Evolutionary conservation across 2,888 invertebrate species (phyloP).

Genomic region (Tromatobia lineatoria): DNA sequence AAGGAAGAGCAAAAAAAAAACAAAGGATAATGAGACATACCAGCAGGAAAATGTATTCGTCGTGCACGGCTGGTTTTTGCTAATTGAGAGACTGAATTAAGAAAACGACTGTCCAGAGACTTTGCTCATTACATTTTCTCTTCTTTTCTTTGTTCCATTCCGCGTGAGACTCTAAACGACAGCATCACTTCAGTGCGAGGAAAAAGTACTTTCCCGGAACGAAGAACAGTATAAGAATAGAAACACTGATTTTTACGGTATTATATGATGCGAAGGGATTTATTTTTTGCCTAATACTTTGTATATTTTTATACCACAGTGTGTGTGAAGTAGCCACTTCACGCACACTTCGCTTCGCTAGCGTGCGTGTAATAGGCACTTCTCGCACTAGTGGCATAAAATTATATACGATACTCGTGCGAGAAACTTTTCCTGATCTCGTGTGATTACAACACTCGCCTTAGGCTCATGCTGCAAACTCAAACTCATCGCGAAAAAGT

Average conservation of each 20-base stretch:
- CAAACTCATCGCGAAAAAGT: too few species aligned
- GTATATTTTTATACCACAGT: too few species aligned
- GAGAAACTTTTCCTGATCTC: too few species aligned
- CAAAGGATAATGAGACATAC: slow-evolving; percentile 27
- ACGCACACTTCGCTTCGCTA: too few species aligned
- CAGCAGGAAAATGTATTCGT: neutral
- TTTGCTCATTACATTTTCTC: neutral
- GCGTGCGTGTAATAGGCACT: too few species aligned
- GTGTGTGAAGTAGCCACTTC: too few species aligned
- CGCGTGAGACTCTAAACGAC: neutral
- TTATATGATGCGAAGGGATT: too few species aligned
- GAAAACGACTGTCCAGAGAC: slow-evolving; percentile 39
- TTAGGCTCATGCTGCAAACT: too few species aligned
- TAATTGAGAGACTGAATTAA: slow-evolving; percentile 48
- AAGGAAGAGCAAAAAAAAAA: slow-evolving; percentile 29
- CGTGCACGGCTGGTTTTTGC: slow-evolving; percentile 17
- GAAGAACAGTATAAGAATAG: neutral
- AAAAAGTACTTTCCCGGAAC: neutral
- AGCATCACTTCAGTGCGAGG: neutral
- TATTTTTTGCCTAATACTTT: too few species aligned
- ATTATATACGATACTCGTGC: too few species aligned
- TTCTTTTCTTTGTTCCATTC: neutral
- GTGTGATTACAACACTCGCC: too few species aligned
- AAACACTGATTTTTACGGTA: neutral
- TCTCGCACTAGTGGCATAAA: too few species aligned